Conservation (phyloP, 2,113 vertebrate genomes). For the Clupea harengus region DNA sequence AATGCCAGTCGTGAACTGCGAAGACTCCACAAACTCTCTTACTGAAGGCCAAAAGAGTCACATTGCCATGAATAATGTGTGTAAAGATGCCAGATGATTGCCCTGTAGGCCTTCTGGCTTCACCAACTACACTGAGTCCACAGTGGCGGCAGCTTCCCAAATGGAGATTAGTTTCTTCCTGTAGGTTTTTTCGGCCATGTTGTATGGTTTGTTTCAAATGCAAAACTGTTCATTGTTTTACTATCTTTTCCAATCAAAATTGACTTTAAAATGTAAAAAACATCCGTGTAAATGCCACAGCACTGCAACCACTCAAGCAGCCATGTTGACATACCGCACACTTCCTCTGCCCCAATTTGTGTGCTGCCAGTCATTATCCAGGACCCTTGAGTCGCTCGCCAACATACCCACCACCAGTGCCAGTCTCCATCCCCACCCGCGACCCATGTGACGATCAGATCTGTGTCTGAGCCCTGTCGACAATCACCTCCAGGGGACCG, state of each 20-base stretch:
- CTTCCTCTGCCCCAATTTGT: neutral
- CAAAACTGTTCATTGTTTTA: neutral
- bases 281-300: neutral
- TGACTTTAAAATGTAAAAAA: neutral
- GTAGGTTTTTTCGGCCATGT: neutral
- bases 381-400: neutral
- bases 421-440: too few relatives aligned
- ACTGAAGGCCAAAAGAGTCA: neutral
- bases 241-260: neutral
- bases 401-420: neutral
- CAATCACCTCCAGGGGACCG: neutral
- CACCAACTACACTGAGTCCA: neutral
- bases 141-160: neutral
- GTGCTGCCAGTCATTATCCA: too few relatives aligned
- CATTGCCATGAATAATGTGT: constrained; percentile 8
- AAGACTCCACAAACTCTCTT: neutral
- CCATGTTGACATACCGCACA: neutral
- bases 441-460: neutral
- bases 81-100: neutral
- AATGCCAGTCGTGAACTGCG: constrained; percentile 26
- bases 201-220: neutral
- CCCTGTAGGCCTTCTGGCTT: neutral
- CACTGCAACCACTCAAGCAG: too few relatives aligned
- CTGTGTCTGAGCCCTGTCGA: neutral
- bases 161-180: neutral